Evolutionary conservation across 2,888 invertebrate species (phyloP).

Genomic region (Scaptomyza caliginosa): DNA sequence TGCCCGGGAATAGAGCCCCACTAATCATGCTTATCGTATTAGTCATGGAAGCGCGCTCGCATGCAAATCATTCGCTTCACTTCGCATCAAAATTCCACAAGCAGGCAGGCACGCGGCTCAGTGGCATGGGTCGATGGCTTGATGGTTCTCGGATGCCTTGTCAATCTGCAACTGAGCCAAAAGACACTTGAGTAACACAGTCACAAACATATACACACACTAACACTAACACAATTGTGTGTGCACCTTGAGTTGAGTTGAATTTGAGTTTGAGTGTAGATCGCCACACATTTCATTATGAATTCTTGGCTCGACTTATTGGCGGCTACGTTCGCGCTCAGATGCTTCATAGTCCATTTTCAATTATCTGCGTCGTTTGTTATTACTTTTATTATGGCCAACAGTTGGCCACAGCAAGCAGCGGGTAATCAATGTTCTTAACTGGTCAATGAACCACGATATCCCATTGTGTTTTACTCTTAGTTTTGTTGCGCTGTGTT

Average conservation of each 20-base stretch:
- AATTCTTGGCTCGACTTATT: slow-evolving; percentile 60
- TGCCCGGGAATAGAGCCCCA: slow-evolving; percentile 34
- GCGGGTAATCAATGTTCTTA: slow-evolving; percentile 79
- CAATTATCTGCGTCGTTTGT: slow-evolving; percentile 78
- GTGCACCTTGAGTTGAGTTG: slow-evolving; percentile 46
- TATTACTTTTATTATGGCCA: slow-evolving; percentile 76
- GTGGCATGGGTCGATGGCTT: slow-evolving; percentile 47
- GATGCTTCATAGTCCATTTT: slow-evolving; percentile 74
- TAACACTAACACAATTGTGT: slow-evolving; percentile 11
- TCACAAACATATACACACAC: slow-evolving; percentile 5
- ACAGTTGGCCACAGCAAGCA: slow-evolving; percentile 43
- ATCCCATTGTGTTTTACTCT: slow-evolving; percentile 59
- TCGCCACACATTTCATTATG: slow-evolving; percentile 60
- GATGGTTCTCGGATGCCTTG: slow-evolving; percentile 44
- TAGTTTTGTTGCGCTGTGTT: slow-evolving; percentile 34
- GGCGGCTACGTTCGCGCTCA: slow-evolving; percentile 37
- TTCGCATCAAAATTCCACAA: slow-evolving; percentile 72
- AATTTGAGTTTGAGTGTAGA: slow-evolving; percentile 12
- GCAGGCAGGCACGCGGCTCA: slow-evolving; percentile 34
- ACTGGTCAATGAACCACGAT: slow-evolving; percentile 75
- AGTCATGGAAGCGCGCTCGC: slow-evolving; percentile 73
- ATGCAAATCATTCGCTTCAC: slow-evolving; percentile 75
- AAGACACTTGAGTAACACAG: slow-evolving; percentile 32
- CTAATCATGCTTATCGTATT: slow-evolving; percentile 80
- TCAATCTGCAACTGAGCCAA: slow-evolving; percentile 64